Conservation (phyloP, 2,113 vertebrate species). For the Merops nubicus region DNA sequence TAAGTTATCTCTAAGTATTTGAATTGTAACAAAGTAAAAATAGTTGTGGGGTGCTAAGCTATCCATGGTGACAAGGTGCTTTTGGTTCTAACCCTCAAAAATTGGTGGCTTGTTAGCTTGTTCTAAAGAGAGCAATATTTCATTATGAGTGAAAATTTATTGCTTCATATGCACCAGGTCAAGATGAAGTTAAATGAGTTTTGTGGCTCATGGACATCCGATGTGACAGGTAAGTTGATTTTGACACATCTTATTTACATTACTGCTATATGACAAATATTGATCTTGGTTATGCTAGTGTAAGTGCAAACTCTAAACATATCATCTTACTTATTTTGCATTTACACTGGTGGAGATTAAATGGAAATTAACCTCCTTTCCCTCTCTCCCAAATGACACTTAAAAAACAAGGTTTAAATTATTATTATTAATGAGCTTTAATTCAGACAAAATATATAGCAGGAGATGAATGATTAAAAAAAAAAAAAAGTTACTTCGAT, state of each 20-base stretch:
- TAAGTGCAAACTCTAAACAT: not conserved
- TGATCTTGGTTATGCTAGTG: not conserved
- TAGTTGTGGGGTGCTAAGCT: not conserved
- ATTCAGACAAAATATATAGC: not conserved
- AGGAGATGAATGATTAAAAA: not conserved
- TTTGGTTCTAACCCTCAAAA: too few species aligned
- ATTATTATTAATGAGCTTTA: not conserved
- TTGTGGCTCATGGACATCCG: not conserved
- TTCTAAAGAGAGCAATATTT: not conserved
- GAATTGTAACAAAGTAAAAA: not conserved
- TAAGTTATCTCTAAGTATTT: not conserved
- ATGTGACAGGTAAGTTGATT: slow-evolving; percentile 4
- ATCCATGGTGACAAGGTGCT: not conserved
- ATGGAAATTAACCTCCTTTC: not conserved
- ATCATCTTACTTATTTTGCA: not conserved
- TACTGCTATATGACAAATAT: not conserved
- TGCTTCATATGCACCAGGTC: slow-evolving; percentile 21
- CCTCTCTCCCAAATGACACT: not conserved
- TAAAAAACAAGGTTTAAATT: not conserved
- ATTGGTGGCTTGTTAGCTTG: not conserved
- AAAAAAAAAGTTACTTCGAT: not conserved
- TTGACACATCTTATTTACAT: not conserved
- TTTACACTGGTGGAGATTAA: not conserved
- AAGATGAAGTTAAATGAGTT: too few species aligned
- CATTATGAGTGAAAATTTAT: not conserved